Percentiles rank a stretch among this genome's conserved stretches.
Conservation (phyloP, 2,113 vertebrate species). For the Martes martes region DNA sequence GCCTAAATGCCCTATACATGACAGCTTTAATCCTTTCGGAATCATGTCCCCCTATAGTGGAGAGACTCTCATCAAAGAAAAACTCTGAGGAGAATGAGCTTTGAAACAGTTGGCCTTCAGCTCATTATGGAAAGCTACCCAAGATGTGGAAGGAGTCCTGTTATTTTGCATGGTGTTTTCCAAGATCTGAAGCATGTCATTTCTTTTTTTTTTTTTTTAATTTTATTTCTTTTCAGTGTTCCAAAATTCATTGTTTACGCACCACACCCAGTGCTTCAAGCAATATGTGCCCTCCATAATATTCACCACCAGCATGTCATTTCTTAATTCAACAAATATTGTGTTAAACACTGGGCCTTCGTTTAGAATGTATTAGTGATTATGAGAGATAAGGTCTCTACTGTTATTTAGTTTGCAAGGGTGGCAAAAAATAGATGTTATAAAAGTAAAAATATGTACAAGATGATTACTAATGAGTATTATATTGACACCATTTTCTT, state of each 20-base stretch:
- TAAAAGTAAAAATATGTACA: neutral
- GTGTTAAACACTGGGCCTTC: neutral
- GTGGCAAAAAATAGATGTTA: neutral
- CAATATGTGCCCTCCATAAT: too few relatives aligned
- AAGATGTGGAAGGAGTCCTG: neutral
- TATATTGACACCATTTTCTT: neutral
- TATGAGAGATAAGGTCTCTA: neutral
- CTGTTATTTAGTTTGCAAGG: neutral
- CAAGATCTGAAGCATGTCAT: neutral
- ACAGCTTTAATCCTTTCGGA: neutral
- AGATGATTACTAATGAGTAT: neutral
- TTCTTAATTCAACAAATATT: conserved; percentile 27
- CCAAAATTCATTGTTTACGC: too few relatives aligned
- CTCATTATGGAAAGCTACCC: neutral
- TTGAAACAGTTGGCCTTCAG: neutral
- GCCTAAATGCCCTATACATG: neutral
- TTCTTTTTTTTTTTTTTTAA: neutral
- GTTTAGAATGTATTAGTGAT: neutral
- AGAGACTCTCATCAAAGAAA: neutral
- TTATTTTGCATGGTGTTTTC: neutral
- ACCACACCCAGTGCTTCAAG: too few relatives aligned
- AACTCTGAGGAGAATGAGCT: neutral
- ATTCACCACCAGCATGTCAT: neutral
- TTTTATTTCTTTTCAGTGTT: too few relatives aligned
- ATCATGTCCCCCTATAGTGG: neutral